Base-by-base conservation (phyloP, 2,113 vertebrate species). In the Lycocorax pyrrhopterus region DNA sequence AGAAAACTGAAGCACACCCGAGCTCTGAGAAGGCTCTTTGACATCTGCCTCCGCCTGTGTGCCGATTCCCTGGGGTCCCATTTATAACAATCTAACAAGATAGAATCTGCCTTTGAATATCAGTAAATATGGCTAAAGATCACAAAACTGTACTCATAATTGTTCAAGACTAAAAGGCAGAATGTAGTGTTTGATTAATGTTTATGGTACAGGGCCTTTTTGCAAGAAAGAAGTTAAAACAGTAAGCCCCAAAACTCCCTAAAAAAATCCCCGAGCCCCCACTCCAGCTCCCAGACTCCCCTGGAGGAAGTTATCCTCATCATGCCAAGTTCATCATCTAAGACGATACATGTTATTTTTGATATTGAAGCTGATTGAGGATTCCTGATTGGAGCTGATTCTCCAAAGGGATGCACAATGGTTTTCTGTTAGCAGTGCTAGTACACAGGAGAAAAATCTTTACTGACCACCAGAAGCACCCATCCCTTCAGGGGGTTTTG, bases 21-120 rank as follows among this genome's bases (percentile, higher is more conserved):
- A 84, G 90, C 51, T 96, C 90, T 80, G 94, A 97, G 92, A 93
- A 95, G 92, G 84, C 71, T 92, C 95, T 97, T 96, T 97, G 95
- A 59, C 97, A 97, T 98, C 97, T 98, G 98, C 96, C 95, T 72
- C 82, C 1, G 97, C 97, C 97, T 97, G 96, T 97, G 96, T 41
- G 87, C 90, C 0, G 95, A 94, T 97, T 97, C 97, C 97, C 98
- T 83, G 82, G 97, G 92, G 97, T 96, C 96, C 97, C 97, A 97
- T 98, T 98, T 98, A 96, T 97, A 97, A 97, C 96, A 97, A 96
- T 97, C 97, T 96, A 98, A 98, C 98, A 98, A 98, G 98, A 98
- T 96, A 97, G 97, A 97, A 97, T 98, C 97, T 97, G 97, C 97
- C 98, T 98, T 96, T 98, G 98, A 98, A 94, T 98, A 97, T 98